Base-by-base conservation (phyloP, 2,888 invertebrate species). In the Caenorhabditis imperialis region DNA sequence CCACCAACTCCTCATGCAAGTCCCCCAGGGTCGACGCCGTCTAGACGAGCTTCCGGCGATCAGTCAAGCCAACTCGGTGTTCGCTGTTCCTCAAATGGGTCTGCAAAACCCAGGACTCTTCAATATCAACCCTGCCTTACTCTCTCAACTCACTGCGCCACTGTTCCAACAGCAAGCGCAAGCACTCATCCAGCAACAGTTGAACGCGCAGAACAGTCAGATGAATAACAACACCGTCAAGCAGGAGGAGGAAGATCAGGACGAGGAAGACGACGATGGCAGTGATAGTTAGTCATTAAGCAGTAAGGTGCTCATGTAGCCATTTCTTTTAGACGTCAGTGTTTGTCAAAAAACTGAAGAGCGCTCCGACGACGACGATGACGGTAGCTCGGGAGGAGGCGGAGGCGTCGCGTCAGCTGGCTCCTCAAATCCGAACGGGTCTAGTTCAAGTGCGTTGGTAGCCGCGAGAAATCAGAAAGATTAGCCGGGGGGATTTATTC, bases 341-440 rank as follows among this genome's bases (percentile, higher is more conserved):
- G 63, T 72, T 42, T 79, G 79, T 71, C 79, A 79, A 45, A 74
- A 69, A 69, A 77, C 69, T 2, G 73, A 65, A 20, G 75, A 71
- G 23, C 71, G 67, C 22, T 76, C 76, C 14, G 79, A 77, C 45
- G 79, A 79, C 48, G 79, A 79, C 55, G 76, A 76, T 58, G 69
- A 67, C 38, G 60, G 44, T 14, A 57, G 55, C 44, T 44, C 55
- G 25, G 71, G 75, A 25, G 76, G 67, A 33, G 75, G 63, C 25
- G 60, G 50, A 40, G 57, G 60, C 37, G 50, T 51, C 30, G 30
- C 67, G 57, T 62, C 69, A 48, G 44, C 75, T 45, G 54, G 62
- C 50, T 57, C 76, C 45, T 48, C 67, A 57, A 75, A 75, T 71
- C 70, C 70, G 33, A 61, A 72, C 67, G 72, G 76, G 62, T 76